These are phyloP conservation scores for Zapornia atra DNA, from an alignment of 2,113 vertebrate species.

Conservation along the genomic window DNA sequence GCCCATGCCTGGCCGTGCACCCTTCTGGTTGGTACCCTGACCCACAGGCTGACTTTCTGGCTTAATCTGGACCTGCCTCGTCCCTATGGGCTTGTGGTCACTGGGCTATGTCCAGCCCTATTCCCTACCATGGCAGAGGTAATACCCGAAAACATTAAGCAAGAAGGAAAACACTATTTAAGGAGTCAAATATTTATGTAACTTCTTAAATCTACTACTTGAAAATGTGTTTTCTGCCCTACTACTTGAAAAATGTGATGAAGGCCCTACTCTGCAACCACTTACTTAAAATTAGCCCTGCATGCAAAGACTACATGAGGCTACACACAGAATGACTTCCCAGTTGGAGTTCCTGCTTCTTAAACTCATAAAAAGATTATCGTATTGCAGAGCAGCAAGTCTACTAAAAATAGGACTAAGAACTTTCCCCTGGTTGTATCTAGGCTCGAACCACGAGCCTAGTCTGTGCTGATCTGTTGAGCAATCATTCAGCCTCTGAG, in stretches of 20 bases:
- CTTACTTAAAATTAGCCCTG: not conserved
- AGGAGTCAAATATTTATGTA: not conserved
- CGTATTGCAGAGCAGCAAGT: not conserved
- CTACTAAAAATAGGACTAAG: not conserved
- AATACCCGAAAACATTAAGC: not conserved
- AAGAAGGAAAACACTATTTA: not conserved
- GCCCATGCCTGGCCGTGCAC: not conserved
- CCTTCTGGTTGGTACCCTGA: not conserved
- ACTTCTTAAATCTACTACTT: not conserved
- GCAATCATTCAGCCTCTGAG: not conserved
- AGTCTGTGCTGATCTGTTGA: not conserved
- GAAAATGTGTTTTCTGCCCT: not conserved
- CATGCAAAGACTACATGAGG: not conserved
- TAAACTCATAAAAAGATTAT: not conserved
- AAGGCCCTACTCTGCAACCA: not conserved
- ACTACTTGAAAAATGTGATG: not conserved
- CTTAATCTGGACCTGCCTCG: not conserved
- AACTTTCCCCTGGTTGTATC: not conserved
- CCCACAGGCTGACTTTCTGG: not conserved
- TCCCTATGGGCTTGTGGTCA: not conserved
- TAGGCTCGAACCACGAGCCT: not conserved
- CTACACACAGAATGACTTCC: not conserved
- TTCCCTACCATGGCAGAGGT: not conserved
- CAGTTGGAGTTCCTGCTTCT: not conserved
- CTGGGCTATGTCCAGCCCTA: not conserved